Percentiles rank a stretch among this genome's conserved stretches.
Conservation (phyloP, 2,888 invertebrate genomes). For the Tricholauxania praeusta region DNA sequence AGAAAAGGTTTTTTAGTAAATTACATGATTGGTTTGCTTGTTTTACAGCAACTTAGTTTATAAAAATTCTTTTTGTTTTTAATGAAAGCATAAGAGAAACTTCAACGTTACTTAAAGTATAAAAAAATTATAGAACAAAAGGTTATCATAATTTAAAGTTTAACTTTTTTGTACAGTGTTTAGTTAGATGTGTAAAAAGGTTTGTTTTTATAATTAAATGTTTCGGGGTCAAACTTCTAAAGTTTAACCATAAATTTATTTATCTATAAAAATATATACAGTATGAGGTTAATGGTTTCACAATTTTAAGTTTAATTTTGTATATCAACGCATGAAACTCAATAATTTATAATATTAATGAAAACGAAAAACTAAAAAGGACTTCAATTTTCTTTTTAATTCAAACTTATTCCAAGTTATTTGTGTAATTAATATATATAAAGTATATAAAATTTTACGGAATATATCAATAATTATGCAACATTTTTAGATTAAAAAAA, state of each 20-base stretch:
- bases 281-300: conserved; percentile 9
- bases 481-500: conserved; percentile 9
- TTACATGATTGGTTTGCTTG: conserved; percentile 15
- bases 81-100: too few relatives aligned
- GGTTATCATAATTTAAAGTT: conserved; percentile 18
- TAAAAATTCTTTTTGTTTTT: too few relatives aligned
- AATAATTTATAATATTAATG: conserved; percentile 9
- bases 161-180: conserved; percentile 19
- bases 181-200: conserved; percentile 8
- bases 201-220: conserved; percentile 1
- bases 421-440: not conserved
- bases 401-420: not conserved
- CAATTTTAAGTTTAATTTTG: not conserved
- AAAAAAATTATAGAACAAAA: too few relatives aligned
- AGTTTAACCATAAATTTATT: conserved; percentile 4
- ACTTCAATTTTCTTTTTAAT: conserved; percentile 13
- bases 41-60: too few relatives aligned
- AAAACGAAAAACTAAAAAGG: conserved; percentile 11
- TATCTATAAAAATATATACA: not conserved
- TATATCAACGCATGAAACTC: conserved; percentile 13
- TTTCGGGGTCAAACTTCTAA: conserved; percentile 17
- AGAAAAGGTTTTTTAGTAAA: conserved; percentile 40
- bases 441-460: conserved; percentile 25
- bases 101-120: too few relatives aligned
- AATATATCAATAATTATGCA: conserved; percentile 5